Conservation (phyloP, 64 coral and sea anemone species). For the Stichodactyla mertensii region DNA sequence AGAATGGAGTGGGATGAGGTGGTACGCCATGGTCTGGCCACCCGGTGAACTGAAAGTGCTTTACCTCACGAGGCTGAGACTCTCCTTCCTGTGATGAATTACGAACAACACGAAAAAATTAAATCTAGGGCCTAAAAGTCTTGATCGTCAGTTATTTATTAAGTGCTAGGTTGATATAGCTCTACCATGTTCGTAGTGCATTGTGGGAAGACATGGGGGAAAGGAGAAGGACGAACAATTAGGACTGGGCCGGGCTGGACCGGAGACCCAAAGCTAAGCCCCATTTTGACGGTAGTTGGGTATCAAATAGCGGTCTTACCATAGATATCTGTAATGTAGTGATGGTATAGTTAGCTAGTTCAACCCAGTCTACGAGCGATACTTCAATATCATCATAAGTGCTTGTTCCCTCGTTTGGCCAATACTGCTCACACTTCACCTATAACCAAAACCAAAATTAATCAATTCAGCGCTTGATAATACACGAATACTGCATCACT, state of each 20-base stretch:
- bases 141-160: not conserved
- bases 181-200: too few species aligned
- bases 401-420: conserved; percentile 68
- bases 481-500: too few species aligned
- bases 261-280: too few species aligned
- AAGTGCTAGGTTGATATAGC: too few species aligned
- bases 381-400: conserved; percentile 83
- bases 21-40: conserved; percentile 96
- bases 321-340: conserved; percentile 81
- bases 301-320: conserved; percentile 10
- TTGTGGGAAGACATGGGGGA: too few species aligned
- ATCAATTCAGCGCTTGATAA: not conserved
- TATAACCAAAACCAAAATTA: not conserved
- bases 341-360: conserved; percentile 83
- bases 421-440: conserved; percentile 95
- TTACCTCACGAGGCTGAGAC: conserved; percentile 66
- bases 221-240: too few species aligned
- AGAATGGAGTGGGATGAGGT: conserved; percentile 77
- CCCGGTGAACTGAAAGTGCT: conserved; percentile 90
- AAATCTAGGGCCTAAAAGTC: not conserved
- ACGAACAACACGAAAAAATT: not conserved
- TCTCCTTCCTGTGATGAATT: conserved; percentile 30
- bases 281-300: too few species aligned
- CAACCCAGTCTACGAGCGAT: conserved; percentile 70
- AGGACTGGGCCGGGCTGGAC: too few species aligned